phyloP scores from a whole-genome alignment of 2,888 invertebrate species.

The Gari tellinella region DNA sequence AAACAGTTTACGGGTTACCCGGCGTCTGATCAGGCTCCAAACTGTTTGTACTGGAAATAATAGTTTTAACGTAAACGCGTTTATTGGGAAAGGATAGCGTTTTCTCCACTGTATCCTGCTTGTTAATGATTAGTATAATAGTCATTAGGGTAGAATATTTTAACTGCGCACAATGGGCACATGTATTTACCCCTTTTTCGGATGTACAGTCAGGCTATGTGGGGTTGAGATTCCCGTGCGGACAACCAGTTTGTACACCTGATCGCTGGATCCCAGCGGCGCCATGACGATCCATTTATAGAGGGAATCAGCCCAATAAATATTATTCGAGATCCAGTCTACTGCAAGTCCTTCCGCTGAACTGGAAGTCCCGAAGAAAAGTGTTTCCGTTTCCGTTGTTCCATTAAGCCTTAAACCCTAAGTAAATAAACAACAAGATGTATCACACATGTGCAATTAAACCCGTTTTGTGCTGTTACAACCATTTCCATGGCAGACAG shows the following conservation, averaged over 20 bases:
- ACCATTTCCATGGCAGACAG: too few species aligned
- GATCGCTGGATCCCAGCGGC: slow-evolving; percentile 48
- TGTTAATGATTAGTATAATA: too few species aligned
- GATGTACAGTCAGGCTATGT: slow-evolving; percentile 78
- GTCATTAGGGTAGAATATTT: too few species aligned
- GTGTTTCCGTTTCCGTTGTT: slow-evolving; percentile 69
- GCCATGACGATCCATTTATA: slow-evolving; percentile 82
- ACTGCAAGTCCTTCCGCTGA: slow-evolving; percentile 78
- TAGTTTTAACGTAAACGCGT: too few species aligned
- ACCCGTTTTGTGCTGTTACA: too few species aligned
- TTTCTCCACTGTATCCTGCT: too few species aligned
- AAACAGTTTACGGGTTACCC: too few species aligned
- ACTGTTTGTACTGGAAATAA: too few species aligned
- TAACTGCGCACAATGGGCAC: too few species aligned
- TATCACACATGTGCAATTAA: too few species aligned
- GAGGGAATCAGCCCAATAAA: slow-evolving; percentile 81
- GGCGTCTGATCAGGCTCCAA: too few species aligned
- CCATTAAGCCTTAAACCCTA: slow-evolving; percentile 71
- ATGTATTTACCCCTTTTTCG: slow-evolving; percentile 76
- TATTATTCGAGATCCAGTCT: slow-evolving; percentile 80
- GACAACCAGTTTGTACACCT: slow-evolving; percentile 63
- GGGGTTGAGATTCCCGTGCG: slow-evolving; percentile 74
- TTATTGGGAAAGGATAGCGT: too few species aligned
- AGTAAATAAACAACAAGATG: slow-evolving; percentile 1
- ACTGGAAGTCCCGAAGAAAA: slow-evolving; percentile 78